Evolutionary conservation across 1,140 invertebrate species (phyloP).

Genomic region (Drosophila suzukii): DNA sequence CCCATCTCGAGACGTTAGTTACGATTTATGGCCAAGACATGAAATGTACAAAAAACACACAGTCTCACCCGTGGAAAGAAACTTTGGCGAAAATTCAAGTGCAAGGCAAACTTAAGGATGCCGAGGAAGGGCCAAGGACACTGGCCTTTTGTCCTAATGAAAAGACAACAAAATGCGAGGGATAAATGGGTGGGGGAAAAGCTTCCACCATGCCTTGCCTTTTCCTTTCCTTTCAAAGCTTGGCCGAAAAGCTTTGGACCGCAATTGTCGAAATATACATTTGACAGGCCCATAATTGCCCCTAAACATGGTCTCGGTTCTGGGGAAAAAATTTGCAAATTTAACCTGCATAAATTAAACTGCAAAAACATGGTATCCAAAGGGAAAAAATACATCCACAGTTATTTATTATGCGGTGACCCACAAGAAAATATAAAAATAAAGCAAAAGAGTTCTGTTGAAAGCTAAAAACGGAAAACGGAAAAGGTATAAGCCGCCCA

Average conservation of each 20-base stretch:
- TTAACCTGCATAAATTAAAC: conserved; percentile 70
- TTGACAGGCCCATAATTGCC: conserved; percentile 47
- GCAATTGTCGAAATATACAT: conserved; percentile 52
- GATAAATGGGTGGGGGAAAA: conserved; percentile 13
- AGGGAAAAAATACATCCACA: conserved; percentile 49
- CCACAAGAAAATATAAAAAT: conserved; percentile 31
- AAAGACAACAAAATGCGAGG: conserved; percentile 52
- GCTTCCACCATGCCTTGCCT: conserved; percentile 7
- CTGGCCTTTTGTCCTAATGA: conserved; percentile 47
- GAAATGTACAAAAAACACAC: conserved; percentile 26
- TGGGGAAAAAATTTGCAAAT: conserved; percentile 27
- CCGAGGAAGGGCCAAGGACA: conserved; percentile 50
- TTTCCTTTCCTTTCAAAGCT: conserved; percentile 21
- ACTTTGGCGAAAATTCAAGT: conserved; percentile 51
- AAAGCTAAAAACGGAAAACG: conserved; percentile 50
- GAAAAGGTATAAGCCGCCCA: conserved; percentile 47
- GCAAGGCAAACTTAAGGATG: conserved; percentile 51
- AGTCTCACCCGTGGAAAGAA: not conserved
- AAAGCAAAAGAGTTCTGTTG: conserved; percentile 57
- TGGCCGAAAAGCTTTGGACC: conserved; percentile 37
- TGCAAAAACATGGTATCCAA: conserved; percentile 20
- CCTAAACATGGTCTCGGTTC: conserved; percentile 28
- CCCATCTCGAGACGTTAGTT: conserved; percentile 55
- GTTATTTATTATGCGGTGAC: conserved; percentile 71
- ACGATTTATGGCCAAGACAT: conserved; percentile 64